Conservation (phyloP, 2,797 vertebrate genomes). For the Sebastes nivosus region DNA sequence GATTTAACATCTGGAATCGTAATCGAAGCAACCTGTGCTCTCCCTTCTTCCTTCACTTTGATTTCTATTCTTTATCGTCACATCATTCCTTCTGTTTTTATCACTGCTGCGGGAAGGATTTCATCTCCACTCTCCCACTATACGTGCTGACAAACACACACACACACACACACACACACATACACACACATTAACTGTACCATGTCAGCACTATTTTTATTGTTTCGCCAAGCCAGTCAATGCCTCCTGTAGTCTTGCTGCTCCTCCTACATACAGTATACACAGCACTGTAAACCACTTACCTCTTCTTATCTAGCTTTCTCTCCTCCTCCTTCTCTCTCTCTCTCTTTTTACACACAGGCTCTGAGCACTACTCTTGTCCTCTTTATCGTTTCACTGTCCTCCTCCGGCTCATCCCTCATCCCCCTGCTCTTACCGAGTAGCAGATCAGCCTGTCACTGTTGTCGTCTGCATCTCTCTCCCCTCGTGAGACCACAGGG, state of each 20-base stretch:
- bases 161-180: background rate
- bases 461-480: constrained; percentile 32
- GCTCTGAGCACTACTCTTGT: constrained; percentile 31
- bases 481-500: constrained; percentile 26
- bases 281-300: constrained; percentile 48
- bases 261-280: constrained; percentile 45
- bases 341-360: background rate
- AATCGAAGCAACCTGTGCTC: constrained; percentile 37
- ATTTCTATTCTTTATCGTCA: constrained; percentile 34
- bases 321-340: background rate
- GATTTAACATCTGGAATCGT: constrained; percentile 57
- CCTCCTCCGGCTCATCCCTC: constrained; percentile 44
- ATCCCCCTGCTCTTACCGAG: constrained; percentile 27
- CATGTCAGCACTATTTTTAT: constrained; percentile 76
- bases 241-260: constrained; percentile 43
- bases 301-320: constrained; percentile 42
- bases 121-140: too few relatives aligned
- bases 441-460: constrained; percentile 35
- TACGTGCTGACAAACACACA: constrained; percentile 54
- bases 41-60: constrained; percentile 25
- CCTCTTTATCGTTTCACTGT: constrained; percentile 47
- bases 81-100: constrained; percentile 35
- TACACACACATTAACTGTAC: constrained; percentile 41
- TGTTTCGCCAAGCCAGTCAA: constrained; percentile 66
- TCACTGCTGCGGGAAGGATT: constrained; percentile 40